Base-by-base conservation (phyloP, 2,797 vertebrate genomes). In the Muraenolepis orangiensis region DNA sequence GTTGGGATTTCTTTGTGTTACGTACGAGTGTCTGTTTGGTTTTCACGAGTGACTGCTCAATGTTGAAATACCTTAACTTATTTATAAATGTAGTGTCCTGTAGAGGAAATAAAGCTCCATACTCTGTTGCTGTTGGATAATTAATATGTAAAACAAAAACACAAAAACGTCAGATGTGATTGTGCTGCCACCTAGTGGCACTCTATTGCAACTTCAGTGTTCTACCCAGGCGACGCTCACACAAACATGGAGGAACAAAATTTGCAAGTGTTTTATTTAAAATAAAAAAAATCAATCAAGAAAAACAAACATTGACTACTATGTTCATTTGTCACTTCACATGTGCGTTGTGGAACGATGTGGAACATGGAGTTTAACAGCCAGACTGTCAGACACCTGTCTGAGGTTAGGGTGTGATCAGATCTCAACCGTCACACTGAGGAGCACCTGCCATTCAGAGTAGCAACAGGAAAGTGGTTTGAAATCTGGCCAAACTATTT, bases 1-100 rank as follows among this genome's bases (percentile, higher is more conserved):
- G 76, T 87, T 86, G 85, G 91, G 86, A 87, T 89, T 78, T 86
- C 78, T 92, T 89, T 61, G 81, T 93, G 90, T 93, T 84, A 87
- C 88, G 93, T 89, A 87, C 94, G 90, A 94, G 86, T 94, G 91
- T 93, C 84, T 89, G 89, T 92, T 93, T 93, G 94, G 95, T 94
- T 61, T 61, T 94, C n/a, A 92, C 92, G 93, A 93, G 91, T 95
- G 94, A 90, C 91, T 94, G 94, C 93, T 94, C 89, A 88, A 90
- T 95, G 93, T 96, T 94, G 94, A 95, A 94, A 95, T 96, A 95
- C 91, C 57, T 93, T 97, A 95, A 96, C 96, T 94, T 97, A 97
- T 96, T 96, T 96, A 93, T 94, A 87, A 93, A 91, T 85, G 90
- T 94, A 93, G 92, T 91, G 89, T 93, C 90, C 92, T 87, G 87